These are phyloP conservation scores for Acleris emargana DNA, from an alignment of 2,888 invertebrate species.

Conservation along the genomic window DNA sequence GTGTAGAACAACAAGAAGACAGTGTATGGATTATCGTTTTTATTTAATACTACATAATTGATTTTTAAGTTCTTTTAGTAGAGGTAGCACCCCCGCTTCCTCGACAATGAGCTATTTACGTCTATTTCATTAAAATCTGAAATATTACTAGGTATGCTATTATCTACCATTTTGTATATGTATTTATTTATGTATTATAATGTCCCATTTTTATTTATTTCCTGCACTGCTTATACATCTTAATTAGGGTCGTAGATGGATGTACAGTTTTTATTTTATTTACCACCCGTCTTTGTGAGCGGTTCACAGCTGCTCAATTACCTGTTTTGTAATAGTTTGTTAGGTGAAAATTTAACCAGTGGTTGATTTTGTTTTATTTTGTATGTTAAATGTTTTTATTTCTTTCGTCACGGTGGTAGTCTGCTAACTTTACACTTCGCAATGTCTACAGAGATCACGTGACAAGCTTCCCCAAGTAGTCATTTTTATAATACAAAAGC, in stretches of 20 bases:
- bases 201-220: slow-evolving; percentile 48
- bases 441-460: too few relatives aligned
- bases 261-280: slow-evolving; percentile 46
- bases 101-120: too few relatives aligned
- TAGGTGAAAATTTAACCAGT: slow-evolving; percentile 16
- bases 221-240: slow-evolving; percentile 64
- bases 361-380: slow-evolving; percentile 11
- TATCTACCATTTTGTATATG: slow-evolving; percentile 46
- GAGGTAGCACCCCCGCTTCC: too few relatives aligned
- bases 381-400: slow-evolving; percentile 3
- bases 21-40: too few relatives aligned
- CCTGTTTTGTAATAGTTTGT: slow-evolving; percentile 15
- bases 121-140: slow-evolving; percentile 56
- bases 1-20: too few relatives aligned
- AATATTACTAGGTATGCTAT: slow-evolving; percentile 77
- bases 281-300: slow-evolving; percentile 30
- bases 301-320: slow-evolving; percentile 27
- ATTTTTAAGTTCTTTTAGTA: too few relatives aligned
- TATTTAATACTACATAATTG: too few relatives aligned
- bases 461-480: too few relatives aligned
- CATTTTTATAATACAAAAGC: too few relatives aligned
- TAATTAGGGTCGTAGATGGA: slow-evolving; percentile 65
- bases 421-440: too few relatives aligned
- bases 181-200: slow-evolving; percentile 57
- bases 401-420: not conserved